Evolutionary conservation across 1,140 invertebrate genomes (phyloP), one percentile per base, ranked within the genome.

Genomic region (Araneus ventricosus): DNA sequence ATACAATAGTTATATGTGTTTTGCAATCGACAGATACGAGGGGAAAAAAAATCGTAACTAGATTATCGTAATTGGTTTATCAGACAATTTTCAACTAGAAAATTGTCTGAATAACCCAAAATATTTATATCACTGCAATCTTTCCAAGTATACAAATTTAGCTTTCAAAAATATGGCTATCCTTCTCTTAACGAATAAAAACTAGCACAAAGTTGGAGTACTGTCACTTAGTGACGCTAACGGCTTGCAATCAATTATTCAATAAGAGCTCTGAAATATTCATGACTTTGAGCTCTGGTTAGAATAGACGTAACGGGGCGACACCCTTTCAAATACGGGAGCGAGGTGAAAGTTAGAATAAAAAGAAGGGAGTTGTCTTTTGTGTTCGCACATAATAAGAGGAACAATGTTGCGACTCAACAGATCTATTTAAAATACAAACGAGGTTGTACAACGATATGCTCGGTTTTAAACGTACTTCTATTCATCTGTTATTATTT

Each of bases 211-310:
- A n/a, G 24, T 14, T 30, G 10, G 8, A 84, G 41, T 52, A 20
- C n/a, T 52, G 41, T 57, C 82, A 84, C 39, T 45, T 84, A 34
- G 82, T 84, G n/a, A 84, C 82, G 82, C 82, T 84, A 84, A 27
- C 41, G 24, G 41, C 27, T 84, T n/a, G 39, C 27, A 84, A 84
- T 84, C 82, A 52, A 84, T 84, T 84, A 84, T 57, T 84, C 82
- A 84, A 57, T 75, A 75, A 57, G 41, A n/a, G n/a, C 10, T 27
- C 45, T 84, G 41, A 84, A 84, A 57, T 84, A 84, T 84, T 84
- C 82, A 84, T 84, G 82, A 84, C 27, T 52, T 20, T 34, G 20
- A 75, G 34, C 70, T 20, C 17, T 10, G 70, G 70, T 37, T 75
- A 34, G 20, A 75, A 30, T 27, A 75, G 70, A 75, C 30, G 14